These are phyloP conservation scores for Ophiodon elongatus DNA, from an alignment of 2,113 vertebrate genomes.

Conservation along the genomic window DNA sequence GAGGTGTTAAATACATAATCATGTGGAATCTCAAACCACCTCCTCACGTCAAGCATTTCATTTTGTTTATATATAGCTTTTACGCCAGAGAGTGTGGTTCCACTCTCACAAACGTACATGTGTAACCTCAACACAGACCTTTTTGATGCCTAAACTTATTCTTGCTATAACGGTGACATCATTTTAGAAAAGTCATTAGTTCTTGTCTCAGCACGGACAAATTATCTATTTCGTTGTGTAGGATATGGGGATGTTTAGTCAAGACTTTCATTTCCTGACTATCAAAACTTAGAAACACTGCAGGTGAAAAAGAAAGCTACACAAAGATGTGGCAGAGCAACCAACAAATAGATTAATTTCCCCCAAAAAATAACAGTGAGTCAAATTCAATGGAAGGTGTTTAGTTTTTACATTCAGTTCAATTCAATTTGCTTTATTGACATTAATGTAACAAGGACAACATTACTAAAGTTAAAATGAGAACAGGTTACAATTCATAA, in stretches of 20 bases:
- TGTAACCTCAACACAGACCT: background rate
- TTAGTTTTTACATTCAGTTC: background rate
- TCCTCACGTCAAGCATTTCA: background rate
- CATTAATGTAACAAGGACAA: background rate
- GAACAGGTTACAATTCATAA: background rate
- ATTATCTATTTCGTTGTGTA: background rate
- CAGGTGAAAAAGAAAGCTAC: background rate
- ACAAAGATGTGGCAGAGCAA: background rate
- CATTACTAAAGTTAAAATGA: background rate
- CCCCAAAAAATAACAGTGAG: too few species aligned
- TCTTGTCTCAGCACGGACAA: fast-evolving
- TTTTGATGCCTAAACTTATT: background rate
- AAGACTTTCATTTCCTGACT: slow-evolving; percentile 14
- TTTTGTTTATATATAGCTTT: background rate
- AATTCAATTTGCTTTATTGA: background rate
- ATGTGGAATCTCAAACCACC: background rate
- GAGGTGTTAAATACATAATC: background rate
- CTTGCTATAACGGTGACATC: background rate
- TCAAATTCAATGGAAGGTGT: background rate
- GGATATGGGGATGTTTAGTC: background rate
- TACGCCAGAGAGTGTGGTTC: background rate
- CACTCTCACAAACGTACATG: background rate
- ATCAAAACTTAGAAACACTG: background rate
- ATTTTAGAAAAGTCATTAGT: background rate
- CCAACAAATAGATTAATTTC: too few species aligned